phyloP scores from a whole-genome alignment of 2,888 invertebrate genomes.

The Drosophila sordidula region DNA sequence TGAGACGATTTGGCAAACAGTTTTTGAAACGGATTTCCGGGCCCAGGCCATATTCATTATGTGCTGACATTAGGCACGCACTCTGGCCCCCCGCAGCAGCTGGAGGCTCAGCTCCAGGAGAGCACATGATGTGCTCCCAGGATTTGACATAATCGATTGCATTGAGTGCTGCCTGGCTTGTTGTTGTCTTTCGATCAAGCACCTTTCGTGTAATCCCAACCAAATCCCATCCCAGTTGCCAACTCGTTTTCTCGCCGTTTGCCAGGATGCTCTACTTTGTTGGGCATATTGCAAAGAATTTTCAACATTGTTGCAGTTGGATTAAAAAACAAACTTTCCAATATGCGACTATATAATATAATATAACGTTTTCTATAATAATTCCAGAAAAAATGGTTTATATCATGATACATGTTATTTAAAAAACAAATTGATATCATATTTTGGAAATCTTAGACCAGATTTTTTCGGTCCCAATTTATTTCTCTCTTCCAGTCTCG shows the following conservation, averaged over 20 bases:
- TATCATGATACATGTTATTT: no score
- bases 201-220: slow-evolving; percentile 42
- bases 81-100: slow-evolving; percentile 14
- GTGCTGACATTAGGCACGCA: slow-evolving; percentile 60
- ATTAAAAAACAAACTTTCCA: no score
- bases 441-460: no score
- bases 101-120: slow-evolving; percentile 22
- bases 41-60: slow-evolving; percentile 56
- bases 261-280: slow-evolving; percentile 16
- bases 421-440: no score
- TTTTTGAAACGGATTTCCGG: slow-evolving; percentile 53
- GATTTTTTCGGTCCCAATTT: neutral
- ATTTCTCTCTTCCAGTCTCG: no score
- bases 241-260: slow-evolving; percentile 15
- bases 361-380: no score
- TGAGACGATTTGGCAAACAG: slow-evolving; percentile 49
- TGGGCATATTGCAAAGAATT: no score
- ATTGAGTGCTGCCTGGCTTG: slow-evolving; percentile 31
- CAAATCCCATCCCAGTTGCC: slow-evolving; percentile 19
- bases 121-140: slow-evolving; percentile 63
- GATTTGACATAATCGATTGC: slow-evolving; percentile 66
- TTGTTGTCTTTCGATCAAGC: slow-evolving; percentile 49
- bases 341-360: no score
- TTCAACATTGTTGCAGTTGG: no score
- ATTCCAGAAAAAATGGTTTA: no score